Evolutionary conservation across 2,888 invertebrate genomes (phyloP), one percentile per base, ranked within the genome.

Genomic region (Eilema griseolum): DNA sequence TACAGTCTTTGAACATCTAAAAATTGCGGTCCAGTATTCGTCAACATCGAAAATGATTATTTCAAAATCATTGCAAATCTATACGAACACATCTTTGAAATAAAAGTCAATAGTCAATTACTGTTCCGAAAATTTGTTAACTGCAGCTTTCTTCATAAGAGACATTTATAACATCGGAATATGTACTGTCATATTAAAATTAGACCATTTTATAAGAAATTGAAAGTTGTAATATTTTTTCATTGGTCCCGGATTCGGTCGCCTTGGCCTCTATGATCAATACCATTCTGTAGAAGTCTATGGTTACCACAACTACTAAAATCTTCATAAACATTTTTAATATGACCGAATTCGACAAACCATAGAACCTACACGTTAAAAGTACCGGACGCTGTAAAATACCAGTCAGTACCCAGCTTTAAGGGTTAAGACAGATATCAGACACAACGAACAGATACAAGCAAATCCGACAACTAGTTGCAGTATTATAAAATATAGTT

Each of bases 401-500:
- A 41, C 41, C 37, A 16, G 41, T 14, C 37, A 37, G 14, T 14
- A 14, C 37, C 14, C 41, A 16, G 41, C 20, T 52, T n/a, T 52
- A n/a, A 52, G n/a, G 46, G 8, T 41, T 41, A 41, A 37, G 37
- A 62, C 41, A 23, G 31, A 41, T 1, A 26, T 26, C 23, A 65
- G 46, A 26, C 46, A 64, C 52, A 23, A 61, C 14, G 12, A 26
- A 66, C 20, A 66, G 23, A 37, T 57, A 66, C 66, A 60, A 66
- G 66, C 66, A 60, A 31, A 52, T 65, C 23, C 16, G 14, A 67
- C 41, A 23, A 46, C n/a, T 46, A 67, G 8, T 33, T 33, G n/a
- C 61, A 56, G 23, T 80, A 76, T 82, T 78, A 62, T 73, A 80
- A 80, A 75, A 83, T 83, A 79, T 75, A 81, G 62, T 79, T 76